phyloP scores from a whole-genome alignment of 2,797 vertebrate genomes.

The Aeoliscus strigatus region DNA sequence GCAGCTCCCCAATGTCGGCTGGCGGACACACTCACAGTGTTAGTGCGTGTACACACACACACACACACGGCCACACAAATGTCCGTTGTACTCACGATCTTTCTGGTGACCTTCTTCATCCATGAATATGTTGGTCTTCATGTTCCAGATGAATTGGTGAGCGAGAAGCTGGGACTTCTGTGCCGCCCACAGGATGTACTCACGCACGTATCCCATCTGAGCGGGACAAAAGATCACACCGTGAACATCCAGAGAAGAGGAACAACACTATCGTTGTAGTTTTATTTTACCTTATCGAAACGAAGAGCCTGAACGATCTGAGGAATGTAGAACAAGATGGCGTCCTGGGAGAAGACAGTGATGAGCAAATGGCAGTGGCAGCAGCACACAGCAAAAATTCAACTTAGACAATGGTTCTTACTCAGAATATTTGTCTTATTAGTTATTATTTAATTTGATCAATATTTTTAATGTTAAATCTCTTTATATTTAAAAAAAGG shows the following conservation, averaged over 20 bases:
- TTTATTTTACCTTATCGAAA: constrained; percentile 97
- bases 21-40: too few relatives aligned
- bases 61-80: too few relatives aligned
- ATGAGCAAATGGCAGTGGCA: too few relatives aligned
- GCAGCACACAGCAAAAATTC: too few relatives aligned
- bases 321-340: constrained; percentile 98
- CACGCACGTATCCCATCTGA: constrained; percentile 96
- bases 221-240: not conserved
- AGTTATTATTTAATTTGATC: too few relatives aligned
- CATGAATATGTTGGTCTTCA: constrained; percentile 96
- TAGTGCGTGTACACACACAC: too few relatives aligned
- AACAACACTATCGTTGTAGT: too few relatives aligned
- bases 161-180: constrained; percentile 94
- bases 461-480: too few relatives aligned
- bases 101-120: constrained; percentile 95
- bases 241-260: not conserved
- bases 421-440: too few relatives aligned
- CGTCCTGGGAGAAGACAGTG: constrained; percentile 76
- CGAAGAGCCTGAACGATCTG: constrained; percentile 97
- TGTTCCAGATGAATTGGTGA: constrained; percentile 99
- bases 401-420: too few relatives aligned
- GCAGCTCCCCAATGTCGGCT: constrained; percentile 95
- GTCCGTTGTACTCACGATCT: constrained; percentile 85
- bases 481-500: too few relatives aligned
- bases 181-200: constrained; percentile 97